Conservation (phyloP, 2,888 invertebrate genomes). For the Lithodes maja region DNA sequence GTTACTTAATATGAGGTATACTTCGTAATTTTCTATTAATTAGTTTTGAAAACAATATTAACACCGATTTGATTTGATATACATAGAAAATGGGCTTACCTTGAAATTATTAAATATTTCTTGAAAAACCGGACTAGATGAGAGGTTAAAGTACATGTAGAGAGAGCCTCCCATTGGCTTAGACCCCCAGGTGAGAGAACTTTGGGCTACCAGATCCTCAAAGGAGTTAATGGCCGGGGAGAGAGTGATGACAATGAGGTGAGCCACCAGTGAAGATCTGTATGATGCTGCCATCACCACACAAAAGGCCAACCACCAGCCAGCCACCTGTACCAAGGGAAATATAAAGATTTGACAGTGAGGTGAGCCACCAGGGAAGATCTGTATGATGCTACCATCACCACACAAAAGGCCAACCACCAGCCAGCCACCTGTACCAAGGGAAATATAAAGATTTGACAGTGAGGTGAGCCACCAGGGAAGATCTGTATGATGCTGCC, state of each 20-base stretch:
- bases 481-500: no score
- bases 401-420: no score
- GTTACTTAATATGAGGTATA: no score
- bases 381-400: no score
- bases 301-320: background rate
- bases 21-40: no score
- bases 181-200: background rate
- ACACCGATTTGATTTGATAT: no score
- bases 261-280: background rate
- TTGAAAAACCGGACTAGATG: background rate
- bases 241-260: background rate
- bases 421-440: no score
- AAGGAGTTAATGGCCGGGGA: background rate
- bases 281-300: background rate
- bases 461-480: no score
- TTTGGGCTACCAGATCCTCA: background rate
- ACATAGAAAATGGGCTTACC: background rate
- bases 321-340: background rate
- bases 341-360: no score
- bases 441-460: no score
- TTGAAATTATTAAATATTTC: background rate
- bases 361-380: no score
- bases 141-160: background rate
- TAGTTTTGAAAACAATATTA: no score
- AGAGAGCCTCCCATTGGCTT: background rate